Evolutionary conservation across 2,797 vertebrate genomes (phyloP).

Genomic region (Microcaecilia unicolor): DNA sequence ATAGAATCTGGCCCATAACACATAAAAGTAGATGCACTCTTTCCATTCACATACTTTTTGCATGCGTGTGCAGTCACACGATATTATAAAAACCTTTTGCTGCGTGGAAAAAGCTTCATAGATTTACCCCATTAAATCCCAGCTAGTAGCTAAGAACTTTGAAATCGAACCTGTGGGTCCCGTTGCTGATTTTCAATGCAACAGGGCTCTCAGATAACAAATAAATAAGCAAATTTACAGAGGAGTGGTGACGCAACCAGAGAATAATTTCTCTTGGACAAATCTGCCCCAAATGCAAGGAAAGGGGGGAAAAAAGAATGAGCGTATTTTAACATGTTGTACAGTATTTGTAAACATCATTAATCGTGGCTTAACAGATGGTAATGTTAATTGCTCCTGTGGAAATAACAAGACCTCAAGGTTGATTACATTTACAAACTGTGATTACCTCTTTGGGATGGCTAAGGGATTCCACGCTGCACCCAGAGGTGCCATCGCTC

Average conservation of each 20-base stretch:
- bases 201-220: constrained; percentile 8
- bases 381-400: constrained; percentile 82
- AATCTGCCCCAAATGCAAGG: neutral
- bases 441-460: constrained; percentile 22
- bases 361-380: constrained; percentile 92
- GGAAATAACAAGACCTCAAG: constrained; percentile 78
- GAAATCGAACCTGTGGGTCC: constrained; percentile 9
- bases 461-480: constrained; percentile 1
- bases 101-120: no score
- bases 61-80: no score
- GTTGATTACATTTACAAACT: constrained; percentile 78
- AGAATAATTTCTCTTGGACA: neutral
- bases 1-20: no score
- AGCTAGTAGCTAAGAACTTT: constrained; percentile 26
- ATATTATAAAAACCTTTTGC: no score
- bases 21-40: no score
- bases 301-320: constrained; percentile 2
- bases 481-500: neutral
- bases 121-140: constrained; percentile 40
- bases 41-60: no score
- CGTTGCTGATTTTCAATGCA: constrained; percentile 25
- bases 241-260: neutral
- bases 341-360: constrained; percentile 79
- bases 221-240: constrained; percentile 2
- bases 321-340: constrained; percentile 34